Conservation (phyloP, 2,113 vertebrate species). For the Peromyscus maniculatus region DNA sequence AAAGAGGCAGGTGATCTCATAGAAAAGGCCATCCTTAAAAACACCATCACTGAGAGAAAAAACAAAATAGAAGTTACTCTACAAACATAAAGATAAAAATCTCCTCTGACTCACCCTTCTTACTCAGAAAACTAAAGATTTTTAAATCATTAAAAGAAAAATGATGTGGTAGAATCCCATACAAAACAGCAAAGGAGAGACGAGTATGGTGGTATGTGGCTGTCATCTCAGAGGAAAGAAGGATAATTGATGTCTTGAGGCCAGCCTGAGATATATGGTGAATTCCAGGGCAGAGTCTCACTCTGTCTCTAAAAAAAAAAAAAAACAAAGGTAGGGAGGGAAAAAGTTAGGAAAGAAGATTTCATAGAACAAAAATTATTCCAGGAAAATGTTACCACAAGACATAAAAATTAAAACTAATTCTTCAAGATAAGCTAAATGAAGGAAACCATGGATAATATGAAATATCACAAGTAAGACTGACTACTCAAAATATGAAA, state of each 20-base stretch:
- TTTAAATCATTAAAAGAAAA: neutral
- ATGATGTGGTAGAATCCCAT: neutral
- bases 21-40: neutral
- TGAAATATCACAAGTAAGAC: neutral
- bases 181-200: neutral
- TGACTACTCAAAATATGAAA: neutral
- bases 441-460: neutral
- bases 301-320: neutral
- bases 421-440: neutral
- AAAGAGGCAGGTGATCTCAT: neutral
- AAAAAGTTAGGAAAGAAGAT: neutral
- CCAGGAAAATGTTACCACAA: neutral
- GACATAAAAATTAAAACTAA: neutral
- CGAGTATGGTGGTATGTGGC: neutral
- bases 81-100: neutral
- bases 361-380: neutral
- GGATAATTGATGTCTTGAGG: neutral
- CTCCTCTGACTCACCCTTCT: neutral
- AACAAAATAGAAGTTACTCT: slow-evolving; percentile 5
- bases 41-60: neutral
- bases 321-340: neutral
- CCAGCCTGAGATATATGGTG: neutral
- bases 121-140: neutral
- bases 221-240: neutral
- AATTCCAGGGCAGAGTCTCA: neutral